Evolutionary conservation across 2,113 vertebrate genomes (phyloP), one percentile per base, ranked within the genome.

Genomic region (Varanus salvator): DNA sequence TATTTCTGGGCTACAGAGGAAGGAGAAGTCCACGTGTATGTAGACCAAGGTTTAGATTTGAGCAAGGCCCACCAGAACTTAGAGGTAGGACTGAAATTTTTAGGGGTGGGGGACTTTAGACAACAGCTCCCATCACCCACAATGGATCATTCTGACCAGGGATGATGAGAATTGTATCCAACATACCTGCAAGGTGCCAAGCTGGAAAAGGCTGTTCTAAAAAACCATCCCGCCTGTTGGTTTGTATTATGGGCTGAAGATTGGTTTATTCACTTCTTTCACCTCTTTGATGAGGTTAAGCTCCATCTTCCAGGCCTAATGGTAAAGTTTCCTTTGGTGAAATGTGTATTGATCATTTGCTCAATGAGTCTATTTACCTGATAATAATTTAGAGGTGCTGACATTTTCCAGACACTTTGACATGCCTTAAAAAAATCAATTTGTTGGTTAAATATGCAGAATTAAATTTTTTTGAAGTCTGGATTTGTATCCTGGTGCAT

Each of bases 381-480:
- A 72, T 25, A 89, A 78, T 69, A 19, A 69, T 87, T 5, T 84
- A 78, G 92, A 95, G 85, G 77, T 2, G 82, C 34, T 90, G 64
- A 86, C 1, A 0, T 75, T 48, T 90, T 1, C 68, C 48, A 75
- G 3, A 86, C 76, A 64, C 0, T 0, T 11, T 27, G 80, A 21
- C 0, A 15, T 78, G 29, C 14, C 75, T 52, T 80, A 50, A 92
- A 84, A 82, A 50, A 90, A 9, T 89, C 91, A 89, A 21, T 90
- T 9, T 0, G 54, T 11, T 86, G 72, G 52, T 57, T 64, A 64
- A 64, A 64, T 64, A 64, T 21, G 17, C 60, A 64, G 60, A 54
- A 54, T 54, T 54, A 19, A 83, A 74, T 4, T 87, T 66, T 64
- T 88, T 54, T 64, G 52, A 83, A 89, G 19, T 19, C 60, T 8